Conservation (phyloP, 2,113 vertebrate species). For the Hippopotamus amphibius region DNA sequence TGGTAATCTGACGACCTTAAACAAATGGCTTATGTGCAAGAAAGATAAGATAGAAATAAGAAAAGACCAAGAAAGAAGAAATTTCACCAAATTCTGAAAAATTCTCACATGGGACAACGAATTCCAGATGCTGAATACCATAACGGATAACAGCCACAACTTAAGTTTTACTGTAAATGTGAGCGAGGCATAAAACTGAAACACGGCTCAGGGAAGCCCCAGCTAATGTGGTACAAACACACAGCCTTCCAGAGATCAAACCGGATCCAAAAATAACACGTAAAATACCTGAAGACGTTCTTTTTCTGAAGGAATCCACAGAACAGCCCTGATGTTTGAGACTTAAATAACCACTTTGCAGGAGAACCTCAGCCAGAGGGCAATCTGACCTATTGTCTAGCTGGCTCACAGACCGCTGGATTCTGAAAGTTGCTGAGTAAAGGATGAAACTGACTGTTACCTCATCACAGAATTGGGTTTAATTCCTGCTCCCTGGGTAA, state of each 20-base stretch:
- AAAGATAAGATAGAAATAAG: neutral
- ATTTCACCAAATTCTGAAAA: neutral
- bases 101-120: neutral
- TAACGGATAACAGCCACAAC: neutral
- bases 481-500: neutral
- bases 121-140: neutral
- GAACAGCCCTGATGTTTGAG: neutral
- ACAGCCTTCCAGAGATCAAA: neutral
- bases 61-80: slow-evolving; percentile 7
- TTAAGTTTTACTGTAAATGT: neutral
- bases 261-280: neutral
- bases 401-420: neutral
- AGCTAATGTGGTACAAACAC: neutral
- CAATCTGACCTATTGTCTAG: neutral
- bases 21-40: neutral
- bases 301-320: neutral
- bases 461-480: neutral
- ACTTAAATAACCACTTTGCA: neutral
- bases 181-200: fast-evolving
- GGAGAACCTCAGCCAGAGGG: neutral
- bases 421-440: neutral
- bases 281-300: neutral
- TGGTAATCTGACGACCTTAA: neutral
- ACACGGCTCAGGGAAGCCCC: neutral
- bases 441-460: neutral